Percentiles rank a stretch among this genome's conserved stretches.
Evolutionary conservation across 2,888 invertebrate species (phyloP).

Genomic region (Scaeva pyrastri): DNA sequence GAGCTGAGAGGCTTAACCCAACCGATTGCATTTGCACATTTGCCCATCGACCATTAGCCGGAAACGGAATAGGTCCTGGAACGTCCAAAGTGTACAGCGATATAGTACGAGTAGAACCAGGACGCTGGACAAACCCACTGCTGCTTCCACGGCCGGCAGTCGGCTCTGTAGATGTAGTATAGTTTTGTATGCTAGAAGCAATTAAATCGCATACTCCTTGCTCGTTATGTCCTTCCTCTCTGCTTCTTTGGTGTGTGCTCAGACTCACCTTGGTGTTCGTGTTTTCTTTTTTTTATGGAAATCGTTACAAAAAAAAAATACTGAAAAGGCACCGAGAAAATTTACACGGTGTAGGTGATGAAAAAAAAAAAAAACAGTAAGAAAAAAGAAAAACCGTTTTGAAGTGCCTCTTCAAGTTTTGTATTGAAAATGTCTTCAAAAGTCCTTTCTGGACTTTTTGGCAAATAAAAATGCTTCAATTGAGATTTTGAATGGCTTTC

Average conservation of each 20-base stretch:
- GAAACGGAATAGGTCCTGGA: background rate
- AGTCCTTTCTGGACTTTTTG: slow-evolving; percentile 21
- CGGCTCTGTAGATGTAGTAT: background rate
- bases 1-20: slow-evolving; percentile 50
- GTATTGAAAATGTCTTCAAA: slow-evolving; percentile 38
- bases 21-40: slow-evolving; percentile 72
- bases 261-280: slow-evolving; percentile 39
- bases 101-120: background rate
- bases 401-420: slow-evolving; percentile 50
- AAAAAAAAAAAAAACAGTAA: background rate
- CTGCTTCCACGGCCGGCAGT: background rate
- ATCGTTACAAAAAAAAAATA: slow-evolving; percentile 37
- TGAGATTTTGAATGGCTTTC: slow-evolving; percentile 1
- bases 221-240: slow-evolving; percentile 54
- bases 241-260: slow-evolving; percentile 44
- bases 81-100: background rate
- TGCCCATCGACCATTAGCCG: slow-evolving; percentile 22
- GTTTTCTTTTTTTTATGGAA: slow-evolving; percentile 44
- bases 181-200: slow-evolving; percentile 57
- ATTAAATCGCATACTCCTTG: slow-evolving; percentile 64
- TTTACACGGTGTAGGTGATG: slow-evolving; percentile 41
- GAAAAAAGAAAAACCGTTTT: background rate
- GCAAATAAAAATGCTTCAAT: slow-evolving; percentile 13
- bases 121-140: slow-evolving; percentile 19
- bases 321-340: background rate